A percentile compares a stretch with the other conserved stretches of the same genome.
Conservation (phyloP, 2,888 invertebrate genomes). For the Neoaliturus tenellus region DNA sequence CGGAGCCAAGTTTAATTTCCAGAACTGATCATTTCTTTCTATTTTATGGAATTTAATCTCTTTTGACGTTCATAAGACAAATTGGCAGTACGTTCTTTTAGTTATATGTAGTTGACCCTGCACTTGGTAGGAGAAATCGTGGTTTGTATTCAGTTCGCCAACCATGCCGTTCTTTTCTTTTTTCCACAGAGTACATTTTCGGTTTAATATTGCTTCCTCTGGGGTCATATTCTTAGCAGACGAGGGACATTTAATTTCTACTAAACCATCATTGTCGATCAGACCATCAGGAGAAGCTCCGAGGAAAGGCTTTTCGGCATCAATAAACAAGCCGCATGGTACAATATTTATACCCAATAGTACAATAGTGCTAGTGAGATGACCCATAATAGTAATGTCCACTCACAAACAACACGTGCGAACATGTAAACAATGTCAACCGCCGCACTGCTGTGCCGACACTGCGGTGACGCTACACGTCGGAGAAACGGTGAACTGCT, state of each 20-base stretch:
- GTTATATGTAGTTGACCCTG: conserved; percentile 42
- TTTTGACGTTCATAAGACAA: conserved; percentile 37
- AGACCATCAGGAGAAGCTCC: conserved; percentile 40
- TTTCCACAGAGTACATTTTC: conserved; percentile 8
- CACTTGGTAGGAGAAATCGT: conserved; percentile 19
- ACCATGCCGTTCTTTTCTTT: conserved; percentile 1
- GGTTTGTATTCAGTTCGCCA: not conserved
- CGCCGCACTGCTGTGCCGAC: too few species aligned
- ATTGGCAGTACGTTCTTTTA: not conserved
- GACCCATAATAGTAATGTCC: too few species aligned
- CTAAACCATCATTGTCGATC: conserved; percentile 17
- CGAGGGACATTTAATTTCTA: conserved; percentile 27
- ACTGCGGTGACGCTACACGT: too few species aligned
- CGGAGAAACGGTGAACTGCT: too few species aligned
- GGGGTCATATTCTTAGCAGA: not conserved
- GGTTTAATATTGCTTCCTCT: not conserved
- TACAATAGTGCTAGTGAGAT: too few species aligned
- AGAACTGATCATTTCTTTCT: conserved; percentile 19
- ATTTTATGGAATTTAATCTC: not conserved
- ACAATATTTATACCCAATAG: not conserved
- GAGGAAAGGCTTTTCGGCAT: conserved; percentile 5
- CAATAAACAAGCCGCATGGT: conserved; percentile 21
- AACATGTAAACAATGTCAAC: too few species aligned
- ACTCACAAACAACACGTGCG: too few species aligned
- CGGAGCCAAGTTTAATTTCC: not conserved